Percentiles rank a stretch among this genome's conserved stretches.
These are phyloP conservation scores for Poeciliopsis infans DNA, from an alignment of 2,797 vertebrate species.

Conservation along the genomic window DNA sequence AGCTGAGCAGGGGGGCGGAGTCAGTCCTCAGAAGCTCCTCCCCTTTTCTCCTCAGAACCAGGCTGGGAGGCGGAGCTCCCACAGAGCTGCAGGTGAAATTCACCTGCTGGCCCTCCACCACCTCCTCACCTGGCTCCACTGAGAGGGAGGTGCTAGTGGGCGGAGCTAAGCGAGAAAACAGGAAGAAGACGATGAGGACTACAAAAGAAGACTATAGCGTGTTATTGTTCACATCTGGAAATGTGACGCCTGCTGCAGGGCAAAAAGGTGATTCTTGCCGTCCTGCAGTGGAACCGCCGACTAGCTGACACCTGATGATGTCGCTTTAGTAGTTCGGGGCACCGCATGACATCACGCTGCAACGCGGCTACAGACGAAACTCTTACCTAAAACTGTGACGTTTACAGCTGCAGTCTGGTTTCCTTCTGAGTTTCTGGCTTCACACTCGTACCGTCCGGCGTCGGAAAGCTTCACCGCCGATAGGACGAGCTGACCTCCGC, in stretches of 20 bases:
- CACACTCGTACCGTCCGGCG: conserved; percentile 66
- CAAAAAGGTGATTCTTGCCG: no score
- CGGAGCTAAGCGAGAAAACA: conserved; percentile 38
- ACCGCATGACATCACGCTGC: no score
- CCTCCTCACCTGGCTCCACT: conserved; percentile 69
- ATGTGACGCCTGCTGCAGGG: no score
- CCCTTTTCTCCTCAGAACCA: conserved; percentile 78
- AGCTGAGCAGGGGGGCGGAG: conserved; percentile 66
- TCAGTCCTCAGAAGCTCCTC: conserved; percentile 58
- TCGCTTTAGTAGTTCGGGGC: no score
- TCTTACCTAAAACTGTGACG: conserved; percentile 69
- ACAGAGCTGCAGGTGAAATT: conserved; percentile 81
- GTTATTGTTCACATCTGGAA: no score
- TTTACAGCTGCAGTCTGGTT: conserved; percentile 14
- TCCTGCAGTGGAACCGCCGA: no score
- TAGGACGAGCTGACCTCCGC: conserved; percentile 28
- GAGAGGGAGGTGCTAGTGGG: conserved; percentile 69
- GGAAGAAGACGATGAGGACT: not conserved
- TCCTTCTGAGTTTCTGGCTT: conserved; percentile 63
- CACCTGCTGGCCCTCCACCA: conserved; percentile 83
- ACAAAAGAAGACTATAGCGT: not conserved
- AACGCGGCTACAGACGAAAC: no score
- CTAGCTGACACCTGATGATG: no score
- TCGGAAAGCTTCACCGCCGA: conserved; percentile 13
- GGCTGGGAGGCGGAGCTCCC: conserved; percentile 75